These are phyloP conservation scores for Oophaga pumilio DNA, from an alignment of 2,113 vertebrate species.

Conservation along the genomic window DNA sequence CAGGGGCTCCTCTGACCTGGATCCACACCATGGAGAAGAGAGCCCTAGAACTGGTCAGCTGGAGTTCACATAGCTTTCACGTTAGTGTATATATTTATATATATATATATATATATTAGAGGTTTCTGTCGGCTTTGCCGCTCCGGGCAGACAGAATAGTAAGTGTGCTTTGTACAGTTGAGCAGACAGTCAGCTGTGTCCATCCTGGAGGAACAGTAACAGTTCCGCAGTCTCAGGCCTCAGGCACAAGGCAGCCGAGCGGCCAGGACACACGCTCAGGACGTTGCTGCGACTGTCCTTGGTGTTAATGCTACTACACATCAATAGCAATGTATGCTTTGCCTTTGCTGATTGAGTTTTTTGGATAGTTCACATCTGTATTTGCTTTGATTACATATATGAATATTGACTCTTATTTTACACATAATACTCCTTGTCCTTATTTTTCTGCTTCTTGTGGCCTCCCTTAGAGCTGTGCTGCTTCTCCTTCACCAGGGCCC, in stretches of 20 bases:
- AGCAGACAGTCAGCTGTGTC: conserved; percentile 81
- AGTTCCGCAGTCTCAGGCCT: conserved; percentile 64
- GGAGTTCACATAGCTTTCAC: conserved; percentile 44
- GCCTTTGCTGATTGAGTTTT: conserved; percentile 57
- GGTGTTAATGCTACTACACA: conserved; percentile 70
- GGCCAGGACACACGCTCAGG: neutral
- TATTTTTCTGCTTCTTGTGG: conserved; percentile 98
- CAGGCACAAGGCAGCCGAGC: conserved; percentile 34
- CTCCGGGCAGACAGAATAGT: conserved; percentile 67
- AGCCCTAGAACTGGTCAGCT: conserved; percentile 52
- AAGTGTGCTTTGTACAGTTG: conserved; percentile 97
- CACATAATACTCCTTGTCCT: conserved; percentile 99
- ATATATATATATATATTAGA: conserved; percentile 28
- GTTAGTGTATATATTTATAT: neutral
- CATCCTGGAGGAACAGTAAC: conserved; percentile 69
- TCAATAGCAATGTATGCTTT: conserved; percentile 66
- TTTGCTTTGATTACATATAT: conserved; percentile 57
- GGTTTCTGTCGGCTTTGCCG: conserved; percentile 49
- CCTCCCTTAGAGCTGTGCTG: conserved; percentile 91
- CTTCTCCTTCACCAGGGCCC: conserved; percentile 95
- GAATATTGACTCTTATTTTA: conserved; percentile 68
- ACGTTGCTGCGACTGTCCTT: conserved; percentile 49
- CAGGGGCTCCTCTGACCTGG: conserved; percentile 86
- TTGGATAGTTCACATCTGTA: conserved; percentile 23
- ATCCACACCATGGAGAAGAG: conserved; percentile 79